phyloP scores from a whole-genome alignment of 2,888 invertebrate species.

The Eupithecia dodoneata region DNA sequence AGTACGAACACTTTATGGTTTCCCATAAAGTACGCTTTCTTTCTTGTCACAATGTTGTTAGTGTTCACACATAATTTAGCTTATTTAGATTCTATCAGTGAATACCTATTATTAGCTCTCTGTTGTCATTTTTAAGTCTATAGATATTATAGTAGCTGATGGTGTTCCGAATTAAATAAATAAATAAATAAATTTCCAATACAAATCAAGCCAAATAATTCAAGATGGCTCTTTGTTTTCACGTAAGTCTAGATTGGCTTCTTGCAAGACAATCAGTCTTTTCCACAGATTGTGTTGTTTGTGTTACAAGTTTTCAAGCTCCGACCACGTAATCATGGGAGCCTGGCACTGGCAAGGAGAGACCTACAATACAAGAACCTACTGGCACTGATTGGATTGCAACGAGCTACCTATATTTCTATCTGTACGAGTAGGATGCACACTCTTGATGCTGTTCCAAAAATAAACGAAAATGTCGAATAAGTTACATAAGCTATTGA shows the following conservation, averaged over 20 bases:
- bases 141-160: too few species aligned
- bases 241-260: constrained; percentile 8
- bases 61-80: too few species aligned
- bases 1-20: too few species aligned
- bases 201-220: neutral
- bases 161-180: too few species aligned
- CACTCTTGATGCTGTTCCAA: neutral
- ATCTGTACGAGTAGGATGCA: neutral
- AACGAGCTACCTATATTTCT: constrained; percentile 8
- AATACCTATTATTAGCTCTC: too few species aligned
- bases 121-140: too few species aligned
- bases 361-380: neutral
- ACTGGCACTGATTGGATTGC: constrained; percentile 52
- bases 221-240: neutral
- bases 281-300: neutral
- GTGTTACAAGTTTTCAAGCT: neutral
- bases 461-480: neutral
- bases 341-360: constrained; percentile 48
- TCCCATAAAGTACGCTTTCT: too few species aligned
- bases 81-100: too few species aligned
- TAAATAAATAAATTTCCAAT: too few species aligned
- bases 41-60: too few species aligned
- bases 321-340: constrained; percentile 52
- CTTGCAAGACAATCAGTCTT: constrained; percentile 1
- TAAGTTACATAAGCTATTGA: neutral